Conservation (phyloP, 2,113 vertebrate genomes). For the Centropus bengalensis region DNA sequence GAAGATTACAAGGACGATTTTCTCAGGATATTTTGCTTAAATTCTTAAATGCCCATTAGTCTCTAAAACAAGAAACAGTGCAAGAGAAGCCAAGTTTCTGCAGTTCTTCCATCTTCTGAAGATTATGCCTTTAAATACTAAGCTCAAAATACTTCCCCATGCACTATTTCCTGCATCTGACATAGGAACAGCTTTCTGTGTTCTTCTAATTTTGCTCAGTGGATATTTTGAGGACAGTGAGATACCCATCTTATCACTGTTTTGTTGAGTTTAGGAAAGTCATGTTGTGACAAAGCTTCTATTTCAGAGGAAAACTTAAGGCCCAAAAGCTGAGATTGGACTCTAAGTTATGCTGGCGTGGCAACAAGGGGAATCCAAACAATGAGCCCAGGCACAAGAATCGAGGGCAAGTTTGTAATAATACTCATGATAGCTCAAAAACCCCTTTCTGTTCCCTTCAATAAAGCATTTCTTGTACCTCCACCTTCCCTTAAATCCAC, state of each 20-base stretch:
- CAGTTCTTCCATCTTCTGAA: background rate
- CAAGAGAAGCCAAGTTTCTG: background rate
- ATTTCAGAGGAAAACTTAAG: background rate
- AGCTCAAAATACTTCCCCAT: background rate
- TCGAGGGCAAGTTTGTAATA: background rate
- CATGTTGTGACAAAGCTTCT: background rate
- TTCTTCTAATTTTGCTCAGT: background rate
- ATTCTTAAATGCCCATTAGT: background rate
- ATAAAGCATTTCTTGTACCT: background rate
- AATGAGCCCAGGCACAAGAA: background rate
- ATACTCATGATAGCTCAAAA: background rate
- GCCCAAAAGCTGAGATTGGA: background rate
- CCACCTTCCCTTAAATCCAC: background rate
- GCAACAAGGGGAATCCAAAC: conserved; percentile 5
- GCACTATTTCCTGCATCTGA: background rate
- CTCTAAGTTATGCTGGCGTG: background rate
- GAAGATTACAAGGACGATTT: background rate
- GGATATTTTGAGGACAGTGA: background rate
- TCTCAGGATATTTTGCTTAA: background rate
- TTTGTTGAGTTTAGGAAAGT: background rate
- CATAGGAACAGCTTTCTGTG: background rate
- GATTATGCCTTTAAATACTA: background rate
- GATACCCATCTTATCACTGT: background rate
- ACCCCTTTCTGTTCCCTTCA: background rate
- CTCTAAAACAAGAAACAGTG: background rate